Base-by-base conservation (phyloP, 2,888 invertebrate species). In the Zygogramma bicolorata region DNA sequence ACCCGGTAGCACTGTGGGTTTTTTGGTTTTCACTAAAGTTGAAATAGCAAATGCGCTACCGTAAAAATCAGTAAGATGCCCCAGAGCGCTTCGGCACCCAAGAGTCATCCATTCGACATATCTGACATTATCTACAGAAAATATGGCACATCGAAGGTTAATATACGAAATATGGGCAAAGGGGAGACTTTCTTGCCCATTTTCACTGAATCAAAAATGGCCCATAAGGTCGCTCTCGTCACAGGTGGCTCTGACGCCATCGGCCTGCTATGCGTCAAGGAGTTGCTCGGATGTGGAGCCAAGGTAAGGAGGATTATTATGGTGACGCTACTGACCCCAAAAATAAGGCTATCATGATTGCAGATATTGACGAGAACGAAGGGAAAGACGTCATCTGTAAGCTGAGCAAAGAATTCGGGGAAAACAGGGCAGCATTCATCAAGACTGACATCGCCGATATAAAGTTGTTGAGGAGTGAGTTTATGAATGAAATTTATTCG, bases 381-480 rank as follows among this genome's bases (percentile, higher is more conserved):
- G 93, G 92, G 13, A 91, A 92, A 79, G 89, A 90, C 81, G 88
- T 92, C 34, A 88, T 90, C 0, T 90, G 91, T 70, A 89, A 90
- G 70, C 85, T 93, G 27, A 89, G 90, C 15, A 87, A 89, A 25
- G 90, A 91, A 80, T 91, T 90, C 81, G 93, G 93, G 46, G 89
- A 91, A 77, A 91, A 91, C 82, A 91, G 90, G 72, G 91, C 92
- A 2, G 86, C 93, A 70, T 93, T 92, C 82, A 92, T 92, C 79
- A 91, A 90, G 71, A 92, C 92, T 79, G 93, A 93, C 82, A 92
- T 93, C 75, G 92, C 92, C 0, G 92, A 93, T 83, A 91, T 92
- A 82, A 90, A 90, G 18, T 92, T 93, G 82, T 92, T 92, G 81
- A 92, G 93, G 88, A 92, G 92, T 92, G 85, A 84, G 82, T 8